Base-by-base conservation (phyloP, 2,888 invertebrate species). In the Anagyrus pseudococci region DNA sequence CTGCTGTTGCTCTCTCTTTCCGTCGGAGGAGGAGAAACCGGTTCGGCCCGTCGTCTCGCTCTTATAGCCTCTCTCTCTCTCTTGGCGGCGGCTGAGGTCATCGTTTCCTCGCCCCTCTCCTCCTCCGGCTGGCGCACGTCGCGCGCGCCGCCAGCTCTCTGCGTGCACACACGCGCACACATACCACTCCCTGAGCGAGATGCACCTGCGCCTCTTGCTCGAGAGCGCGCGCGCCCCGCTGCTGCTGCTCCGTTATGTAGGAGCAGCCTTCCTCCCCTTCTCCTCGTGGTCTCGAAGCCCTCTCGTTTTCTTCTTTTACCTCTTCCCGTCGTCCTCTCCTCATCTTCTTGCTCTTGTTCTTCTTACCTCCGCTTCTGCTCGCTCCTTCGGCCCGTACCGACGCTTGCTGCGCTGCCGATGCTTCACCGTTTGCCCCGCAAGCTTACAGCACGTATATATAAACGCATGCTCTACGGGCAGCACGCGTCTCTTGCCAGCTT, bases 111-210 rank as follows among this genome's bases (percentile, higher is more conserved):
- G 26, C 40, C 41, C 29, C 53, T 58, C 55, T 49, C 49, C 46
- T 26, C 37, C 75, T 77, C 75, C 52, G 52, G 20, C 58, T 62
- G 64, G 54, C 77, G 78, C 79, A 79, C 79, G n/a, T n/a, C n/a
- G n/a, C n/a, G n/a, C n/a, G n/a, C n/a, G n/a, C n/a, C n/a, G n/a
- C n/a, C n/a, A n/a, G n/a, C n/a, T n/a, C 79, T 79, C 69, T 71
- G 69, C 69, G 7, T 41, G 25, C 25, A 15, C 22, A 22, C 56
- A 22, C 20, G 17, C 37, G 43, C 46, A 22, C 25, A 33, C 23
- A 44, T 53, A 33, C 52, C 59, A 37, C 41, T 54, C 47, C 40
- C 53, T 62, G 43, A 48, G 46, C 25, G 8, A 26, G 46, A 37
- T 37, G 33, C 33, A 37, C 33, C 33, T 37, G 33, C 33, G 17